Evolutionary conservation across 1,140 invertebrate species (phyloP).

Genomic region (Homalodisca vitripennis): DNA sequence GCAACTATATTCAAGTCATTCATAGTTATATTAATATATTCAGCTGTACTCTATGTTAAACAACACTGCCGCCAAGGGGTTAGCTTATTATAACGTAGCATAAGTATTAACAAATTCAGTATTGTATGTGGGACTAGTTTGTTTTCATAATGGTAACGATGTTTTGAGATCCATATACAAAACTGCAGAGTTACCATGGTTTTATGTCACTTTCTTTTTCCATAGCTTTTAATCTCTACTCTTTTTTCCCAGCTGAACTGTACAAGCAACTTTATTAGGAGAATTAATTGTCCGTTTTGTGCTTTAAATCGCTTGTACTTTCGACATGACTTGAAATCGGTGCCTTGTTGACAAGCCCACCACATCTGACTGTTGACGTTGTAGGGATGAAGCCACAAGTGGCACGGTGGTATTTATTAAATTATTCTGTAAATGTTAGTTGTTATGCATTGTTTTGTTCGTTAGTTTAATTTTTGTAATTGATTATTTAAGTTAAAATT

Average conservation of each 20-base stretch:
- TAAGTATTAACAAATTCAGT: constrained; percentile 19
- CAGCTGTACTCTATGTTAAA: constrained; percentile 14
- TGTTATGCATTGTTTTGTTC: constrained; percentile 1
- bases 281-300: neutral
- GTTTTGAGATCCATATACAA: constrained; percentile 12
- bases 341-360: neutral
- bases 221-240: neutral
- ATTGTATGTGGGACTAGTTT: constrained; percentile 22
- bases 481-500: constrained; percentile 22
- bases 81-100: constrained; percentile 5
- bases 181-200: constrained; percentile 19
- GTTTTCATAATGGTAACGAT: constrained; percentile 14
- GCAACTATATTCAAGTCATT: constrained; percentile 21
- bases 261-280: no score
- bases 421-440: constrained; percentile 22
- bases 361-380: neutral
- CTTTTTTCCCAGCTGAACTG: constrained; percentile 8
- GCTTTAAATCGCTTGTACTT: neutral
- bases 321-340: neutral
- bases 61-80: constrained; percentile 19
- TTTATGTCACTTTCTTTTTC: constrained; percentile 2
- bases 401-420: constrained; percentile 18
- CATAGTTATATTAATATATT: constrained; percentile 19
- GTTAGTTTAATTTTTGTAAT: constrained; percentile 21
- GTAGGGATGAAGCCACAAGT: neutral